Conservation (phyloP, 2,888 invertebrate species). For the Apotomis capreana region DNA sequence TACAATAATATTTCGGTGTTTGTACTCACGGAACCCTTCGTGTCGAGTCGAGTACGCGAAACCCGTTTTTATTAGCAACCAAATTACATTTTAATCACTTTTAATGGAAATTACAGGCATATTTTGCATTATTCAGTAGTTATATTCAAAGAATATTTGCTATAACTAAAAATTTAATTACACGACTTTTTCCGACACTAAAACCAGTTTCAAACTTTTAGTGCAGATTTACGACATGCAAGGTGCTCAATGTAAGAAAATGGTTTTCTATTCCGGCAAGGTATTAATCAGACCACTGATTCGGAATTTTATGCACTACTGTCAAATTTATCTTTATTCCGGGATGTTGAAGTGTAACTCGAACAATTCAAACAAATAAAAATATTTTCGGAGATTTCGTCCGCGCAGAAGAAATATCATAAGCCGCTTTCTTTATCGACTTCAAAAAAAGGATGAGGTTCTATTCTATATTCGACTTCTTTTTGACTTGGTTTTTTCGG, state of each 20-base stretch:
- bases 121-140: too few species aligned
- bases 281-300: conserved; percentile 47
- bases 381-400: too few species aligned
- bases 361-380: conserved; percentile 37
- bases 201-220: not conserved
- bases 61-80: too few species aligned
- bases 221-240: not conserved
- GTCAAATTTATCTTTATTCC: conserved; percentile 41
- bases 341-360: conserved; percentile 42
- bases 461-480: too few species aligned
- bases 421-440: too few species aligned
- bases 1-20: too few species aligned
- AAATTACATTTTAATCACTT: not conserved
- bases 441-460: too few species aligned
- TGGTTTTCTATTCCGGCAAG: conserved; percentile 32
- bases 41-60: too few species aligned
- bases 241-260: not conserved
- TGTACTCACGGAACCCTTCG: too few species aligned
- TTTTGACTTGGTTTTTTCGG: too few species aligned
- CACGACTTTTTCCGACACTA: not conserved
- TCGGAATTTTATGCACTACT: conserved; percentile 38
- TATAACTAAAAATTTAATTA: not conserved
- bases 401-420: too few species aligned
- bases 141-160: too few species aligned
- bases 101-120: not conserved